Evolutionary conservation across 1,140 invertebrate species (phyloP).

Genomic region (Neodiprion lecontei): DNA sequence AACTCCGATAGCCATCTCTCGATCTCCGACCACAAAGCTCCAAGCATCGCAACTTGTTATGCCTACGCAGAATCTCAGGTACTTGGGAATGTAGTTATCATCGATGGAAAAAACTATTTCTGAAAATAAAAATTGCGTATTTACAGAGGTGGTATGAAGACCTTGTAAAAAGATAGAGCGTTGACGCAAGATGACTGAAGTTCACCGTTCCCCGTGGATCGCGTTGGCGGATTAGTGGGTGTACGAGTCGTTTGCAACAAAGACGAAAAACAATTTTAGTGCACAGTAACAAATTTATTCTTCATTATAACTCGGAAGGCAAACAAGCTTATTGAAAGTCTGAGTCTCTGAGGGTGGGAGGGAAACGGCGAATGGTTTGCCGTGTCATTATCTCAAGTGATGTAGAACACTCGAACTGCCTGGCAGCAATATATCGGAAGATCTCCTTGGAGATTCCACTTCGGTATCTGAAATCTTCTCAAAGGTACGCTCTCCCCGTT

Average conservation of each 20-base stretch:
- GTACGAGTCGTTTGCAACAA: too few species aligned
- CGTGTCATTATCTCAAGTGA: not conserved
- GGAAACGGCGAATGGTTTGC: not conserved
- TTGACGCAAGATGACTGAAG: too few species aligned
- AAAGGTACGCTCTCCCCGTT: constrained; percentile 17
- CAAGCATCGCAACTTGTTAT: constrained; percentile 26
- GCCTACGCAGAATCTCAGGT: not conserved
- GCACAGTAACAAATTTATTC: not conserved
- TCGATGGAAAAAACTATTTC: not conserved
- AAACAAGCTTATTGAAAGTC: not conserved
- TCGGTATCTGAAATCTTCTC: constrained; percentile 10
- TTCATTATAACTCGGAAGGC: not conserved
- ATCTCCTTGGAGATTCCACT: not conserved
- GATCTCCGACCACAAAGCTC: constrained; percentile 55
- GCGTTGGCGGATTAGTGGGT: too few species aligned
- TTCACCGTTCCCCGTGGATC: too few species aligned
- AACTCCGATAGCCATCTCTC: constrained; percentile 53
- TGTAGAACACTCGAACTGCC: not conserved
- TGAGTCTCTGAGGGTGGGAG: not conserved
- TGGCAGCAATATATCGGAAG: not conserved
- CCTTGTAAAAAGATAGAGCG: too few species aligned
- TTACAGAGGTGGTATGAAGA: too few species aligned
- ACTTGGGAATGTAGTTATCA: not conserved
- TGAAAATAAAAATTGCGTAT: too few species aligned
- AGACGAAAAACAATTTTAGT: not conserved